Percentiles rank a stretch among this genome's conserved stretches.
These are phyloP conservation scores for Neodiprion lecontei DNA, from an alignment of 1,140 invertebrate species.

Conservation along the genomic window DNA sequence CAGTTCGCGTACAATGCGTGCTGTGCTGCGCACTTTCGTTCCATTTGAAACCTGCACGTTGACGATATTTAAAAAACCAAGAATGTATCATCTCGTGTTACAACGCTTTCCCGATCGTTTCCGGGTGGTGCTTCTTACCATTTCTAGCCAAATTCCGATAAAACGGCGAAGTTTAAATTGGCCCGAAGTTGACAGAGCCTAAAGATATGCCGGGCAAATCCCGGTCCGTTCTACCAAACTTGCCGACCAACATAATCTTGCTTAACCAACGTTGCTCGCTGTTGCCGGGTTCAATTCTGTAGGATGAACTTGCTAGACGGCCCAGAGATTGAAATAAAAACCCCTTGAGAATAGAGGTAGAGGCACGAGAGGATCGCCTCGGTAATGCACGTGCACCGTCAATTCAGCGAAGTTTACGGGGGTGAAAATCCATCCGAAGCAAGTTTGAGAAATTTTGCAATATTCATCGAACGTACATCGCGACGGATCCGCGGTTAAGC, in stretches of 20 bases:
- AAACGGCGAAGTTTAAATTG: conserved; percentile 22
- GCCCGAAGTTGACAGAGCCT: background rate
- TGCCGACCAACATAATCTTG: background rate
- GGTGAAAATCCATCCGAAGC: background rate
- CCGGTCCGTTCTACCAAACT: background rate
- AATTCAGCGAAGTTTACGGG: background rate
- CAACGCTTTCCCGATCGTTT: background rate
- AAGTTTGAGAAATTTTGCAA: conserved; percentile 5
- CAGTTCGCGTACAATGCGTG: no score
- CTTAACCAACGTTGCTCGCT: background rate
- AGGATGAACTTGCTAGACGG: background rate
- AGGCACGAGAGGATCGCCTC: background rate
- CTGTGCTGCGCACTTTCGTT: no score
- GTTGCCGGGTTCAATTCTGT: background rate
- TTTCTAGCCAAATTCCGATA: conserved; percentile 5
- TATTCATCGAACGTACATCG: background rate
- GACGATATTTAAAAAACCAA: no score
- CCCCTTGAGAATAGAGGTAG: background rate
- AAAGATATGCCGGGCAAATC: background rate
- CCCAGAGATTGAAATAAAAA: no score
- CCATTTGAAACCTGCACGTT: no score
- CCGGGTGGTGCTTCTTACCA: background rate
- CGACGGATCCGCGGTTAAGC: background rate
- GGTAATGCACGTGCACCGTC: background rate
- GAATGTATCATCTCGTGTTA: no score